phyloP scores from a whole-genome alignment of 2,888 invertebrate genomes.

The Hartigia nigra region DNA sequence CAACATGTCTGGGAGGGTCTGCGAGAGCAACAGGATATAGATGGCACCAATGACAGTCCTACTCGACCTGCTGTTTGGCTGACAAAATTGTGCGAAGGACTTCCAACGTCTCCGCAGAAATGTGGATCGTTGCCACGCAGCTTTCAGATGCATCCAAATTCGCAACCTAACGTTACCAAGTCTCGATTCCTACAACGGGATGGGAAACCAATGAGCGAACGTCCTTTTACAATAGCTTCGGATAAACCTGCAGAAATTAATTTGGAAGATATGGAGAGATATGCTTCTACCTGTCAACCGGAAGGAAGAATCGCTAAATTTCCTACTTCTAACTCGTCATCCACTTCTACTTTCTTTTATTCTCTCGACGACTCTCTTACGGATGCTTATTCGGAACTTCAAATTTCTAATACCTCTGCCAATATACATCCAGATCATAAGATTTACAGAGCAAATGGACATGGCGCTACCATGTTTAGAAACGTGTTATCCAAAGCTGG shows the following conservation, averaged over 20 bases:
- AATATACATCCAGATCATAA: slow-evolving; percentile 82
- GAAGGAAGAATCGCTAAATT: slow-evolving; percentile 60
- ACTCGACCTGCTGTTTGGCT: slow-evolving; percentile 79
- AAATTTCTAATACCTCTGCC: slow-evolving; percentile 59
- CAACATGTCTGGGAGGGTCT: slow-evolving; percentile 62
- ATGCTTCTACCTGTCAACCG: slow-evolving; percentile 58
- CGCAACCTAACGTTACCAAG: slow-evolving; percentile 66
- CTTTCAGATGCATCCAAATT: slow-evolving; percentile 75
- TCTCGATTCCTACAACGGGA: slow-evolving; percentile 70
- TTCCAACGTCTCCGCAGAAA: slow-evolving; percentile 76
- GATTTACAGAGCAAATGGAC: slow-evolving; percentile 74
- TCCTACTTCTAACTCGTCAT: slow-evolving; percentile 60
- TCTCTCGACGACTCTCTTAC: slow-evolving; percentile 67
- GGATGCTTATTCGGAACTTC: slow-evolving; percentile 66
- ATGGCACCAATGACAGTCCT: slow-evolving; percentile 65
- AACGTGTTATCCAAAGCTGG: slow-evolving; percentile 63
- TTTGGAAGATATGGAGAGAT: slow-evolving; percentile 75
- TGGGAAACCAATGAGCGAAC: slow-evolving; percentile 73
- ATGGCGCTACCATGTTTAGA: slow-evolving; percentile 52
- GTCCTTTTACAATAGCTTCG: slow-evolving; percentile 79
- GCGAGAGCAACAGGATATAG: slow-evolving; percentile 40
- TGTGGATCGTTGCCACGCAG: slow-evolving; percentile 83
- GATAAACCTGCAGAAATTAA: slow-evolving; percentile 77
- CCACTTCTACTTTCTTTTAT: slow-evolving; percentile 70
- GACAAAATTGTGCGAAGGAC: slow-evolving; percentile 76